These are phyloP conservation scores for Ceratosolen fusciceps DNA, from an alignment of 1,140 invertebrate species.

Conservation along the genomic window DNA sequence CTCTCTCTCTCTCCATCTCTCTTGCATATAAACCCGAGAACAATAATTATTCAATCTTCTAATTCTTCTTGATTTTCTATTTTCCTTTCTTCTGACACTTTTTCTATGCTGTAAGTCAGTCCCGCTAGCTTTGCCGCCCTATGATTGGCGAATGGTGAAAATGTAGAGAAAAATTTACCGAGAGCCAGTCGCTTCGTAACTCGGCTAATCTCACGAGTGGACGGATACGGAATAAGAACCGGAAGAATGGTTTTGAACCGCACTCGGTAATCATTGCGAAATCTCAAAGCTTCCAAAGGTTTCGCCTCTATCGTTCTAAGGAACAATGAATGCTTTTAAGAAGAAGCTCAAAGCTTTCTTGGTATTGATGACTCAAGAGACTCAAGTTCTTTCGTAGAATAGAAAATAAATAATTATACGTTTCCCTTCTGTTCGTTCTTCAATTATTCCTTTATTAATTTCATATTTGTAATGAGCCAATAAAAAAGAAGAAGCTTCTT, in stretches of 20 bases:
- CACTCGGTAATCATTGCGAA: not conserved
- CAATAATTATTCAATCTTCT: slow-evolving; percentile 19
- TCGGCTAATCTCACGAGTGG: not conserved
- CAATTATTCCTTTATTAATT: no score
- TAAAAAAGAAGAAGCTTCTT: no score
- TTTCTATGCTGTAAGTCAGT: slow-evolving; percentile 5
- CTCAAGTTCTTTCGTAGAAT: no score
- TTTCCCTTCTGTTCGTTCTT: no score
- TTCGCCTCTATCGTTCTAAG: not conserved
- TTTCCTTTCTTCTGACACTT: not conserved
- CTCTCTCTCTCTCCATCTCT: not conserved
- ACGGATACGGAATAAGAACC: not conserved
- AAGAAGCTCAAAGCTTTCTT: no score
- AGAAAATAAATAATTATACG: no score
- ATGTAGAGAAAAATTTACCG: not conserved
- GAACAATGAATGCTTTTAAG: not conserved
- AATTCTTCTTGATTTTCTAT: not conserved
- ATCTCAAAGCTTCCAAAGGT: not conserved
- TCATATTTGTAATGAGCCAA: no score
- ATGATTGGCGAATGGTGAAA: not conserved
- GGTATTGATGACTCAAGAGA: no score
- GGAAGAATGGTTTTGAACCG: not conserved
- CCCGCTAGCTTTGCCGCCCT: no score
- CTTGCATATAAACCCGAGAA: not conserved
- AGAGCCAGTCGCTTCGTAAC: not conserved